Base-by-base conservation (phyloP, 1,140 invertebrate species). In the Ooceraea biroi region DNA sequence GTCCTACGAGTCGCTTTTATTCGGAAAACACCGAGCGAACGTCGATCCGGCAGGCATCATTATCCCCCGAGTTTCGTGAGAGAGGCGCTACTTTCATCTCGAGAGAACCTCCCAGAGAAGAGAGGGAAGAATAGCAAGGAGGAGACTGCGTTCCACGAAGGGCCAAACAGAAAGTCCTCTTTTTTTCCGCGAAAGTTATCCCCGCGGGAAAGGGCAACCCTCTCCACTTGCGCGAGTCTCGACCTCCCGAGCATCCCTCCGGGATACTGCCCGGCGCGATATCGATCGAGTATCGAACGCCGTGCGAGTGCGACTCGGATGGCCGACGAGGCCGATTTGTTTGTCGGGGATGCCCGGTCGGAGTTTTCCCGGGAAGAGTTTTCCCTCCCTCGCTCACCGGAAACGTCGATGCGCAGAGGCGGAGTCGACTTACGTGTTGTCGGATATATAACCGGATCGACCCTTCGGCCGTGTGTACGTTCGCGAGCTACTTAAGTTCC, bases 401-500 rank as follows among this genome's bases (percentile, higher is more conserved):
- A 52, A 68, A 65, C 57, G 71, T n/a, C 50, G 69, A 60, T 80
- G 68, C 50, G 36, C 36, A 7, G 36, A 89, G 85, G 80, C 63
- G 80, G 73, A 84, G 84, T 74, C 83, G 87, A 87, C 86, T 88
- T 85, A 88, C 88, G 87, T 88, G 85, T 85, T 87, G 82, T 83
- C 82, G 87, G 90, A 90, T n/a, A n/a, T n/a, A n/a, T 90, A 90
- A 90, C 89, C 85, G 85, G 87, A 90, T 90, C 89, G 86, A 85
- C 88, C 73, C 74, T 71, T 30, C 36, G 36, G 55, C 72, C 48
- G 69, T 71, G 65, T 83, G 52, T 87, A 83, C 77, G 60, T 72
- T 82, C 66, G 77, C 85, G 71, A 83, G 83, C 82, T 83, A 88
- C 85, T 90, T 83, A 88, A 89, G 76, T 82, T 82, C 73, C 80